phyloP scores from a whole-genome alignment of 2,113 vertebrate species.

The Phaethornis superciliosus region DNA sequence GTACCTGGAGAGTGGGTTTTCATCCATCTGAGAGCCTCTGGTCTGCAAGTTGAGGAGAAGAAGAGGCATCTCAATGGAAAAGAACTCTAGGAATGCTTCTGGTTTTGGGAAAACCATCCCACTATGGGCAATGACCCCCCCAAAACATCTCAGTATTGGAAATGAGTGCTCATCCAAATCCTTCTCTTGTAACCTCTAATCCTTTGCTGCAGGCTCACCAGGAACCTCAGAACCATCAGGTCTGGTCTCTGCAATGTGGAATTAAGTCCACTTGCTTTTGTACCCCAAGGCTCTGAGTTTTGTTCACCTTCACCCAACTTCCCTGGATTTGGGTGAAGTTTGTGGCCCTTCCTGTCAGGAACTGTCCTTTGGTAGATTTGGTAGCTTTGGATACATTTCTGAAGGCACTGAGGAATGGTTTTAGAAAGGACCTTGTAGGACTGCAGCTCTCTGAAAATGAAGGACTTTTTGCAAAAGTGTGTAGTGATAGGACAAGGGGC shows the following conservation, averaged over 20 bases:
- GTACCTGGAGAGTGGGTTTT: not conserved
- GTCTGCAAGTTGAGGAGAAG: not conserved
- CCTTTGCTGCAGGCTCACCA: not conserved
- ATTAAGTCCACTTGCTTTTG: not conserved
- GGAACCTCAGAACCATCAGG: not conserved
- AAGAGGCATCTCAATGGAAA: not conserved
- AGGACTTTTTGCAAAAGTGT: too few relatives aligned
- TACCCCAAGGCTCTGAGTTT: not conserved
- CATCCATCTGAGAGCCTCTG: not conserved
- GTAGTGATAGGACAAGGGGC: too few relatives aligned
- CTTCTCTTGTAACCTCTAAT: not conserved
- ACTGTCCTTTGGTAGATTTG: not conserved
- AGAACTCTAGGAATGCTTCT: not conserved
- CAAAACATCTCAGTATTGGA: not conserved
- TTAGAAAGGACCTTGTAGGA: not conserved
- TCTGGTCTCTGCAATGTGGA: not conserved
- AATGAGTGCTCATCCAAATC: not conserved
- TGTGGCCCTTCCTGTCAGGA: not conserved
- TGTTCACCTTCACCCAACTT: not conserved
- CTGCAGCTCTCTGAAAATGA: not conserved
- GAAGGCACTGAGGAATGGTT: not conserved
- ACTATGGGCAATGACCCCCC: not conserved
- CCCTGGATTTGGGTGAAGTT: accelerated
- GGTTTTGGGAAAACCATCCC: not conserved
- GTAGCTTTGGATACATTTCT: not conserved